Conservation (phyloP, 2,113 vertebrate genomes). For the Megaptera novaeangliae region DNA sequence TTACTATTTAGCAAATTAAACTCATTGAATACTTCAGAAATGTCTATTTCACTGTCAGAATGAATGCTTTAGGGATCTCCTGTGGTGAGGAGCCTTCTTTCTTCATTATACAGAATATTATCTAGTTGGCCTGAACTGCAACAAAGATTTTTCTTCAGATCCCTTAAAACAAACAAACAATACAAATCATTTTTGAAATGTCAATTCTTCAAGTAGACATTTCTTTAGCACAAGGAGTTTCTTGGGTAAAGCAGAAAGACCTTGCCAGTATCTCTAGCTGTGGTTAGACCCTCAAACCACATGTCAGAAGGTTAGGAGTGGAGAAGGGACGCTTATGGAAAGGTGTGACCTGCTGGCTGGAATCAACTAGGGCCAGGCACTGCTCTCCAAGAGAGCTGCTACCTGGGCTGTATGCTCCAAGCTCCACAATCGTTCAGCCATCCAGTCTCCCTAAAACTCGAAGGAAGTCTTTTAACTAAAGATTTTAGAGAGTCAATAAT, state of each 20-base stretch:
- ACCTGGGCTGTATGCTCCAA: too few relatives aligned
- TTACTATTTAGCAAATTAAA: slow-evolving; percentile 58
- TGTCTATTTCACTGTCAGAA: slow-evolving; percentile 21
- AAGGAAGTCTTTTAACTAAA: neutral
- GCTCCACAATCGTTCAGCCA: neutral
- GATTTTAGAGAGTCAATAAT: neutral
- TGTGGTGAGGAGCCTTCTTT: neutral
- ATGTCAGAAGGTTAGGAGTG: neutral
- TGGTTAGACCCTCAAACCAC: neutral
- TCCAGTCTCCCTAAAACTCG: neutral
- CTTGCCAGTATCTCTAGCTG: neutral
- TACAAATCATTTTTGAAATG: neutral
- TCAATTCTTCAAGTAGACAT: neutral
- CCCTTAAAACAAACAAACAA: neutral
- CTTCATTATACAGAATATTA: neutral
- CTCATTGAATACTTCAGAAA: slow-evolving; percentile 46
- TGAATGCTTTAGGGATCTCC: neutral
- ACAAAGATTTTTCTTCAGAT: neutral
- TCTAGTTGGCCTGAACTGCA: neutral
- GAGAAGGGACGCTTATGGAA: neutral
- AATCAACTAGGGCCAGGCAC: neutral
- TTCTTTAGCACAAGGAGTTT: neutral
- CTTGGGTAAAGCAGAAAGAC: neutral
- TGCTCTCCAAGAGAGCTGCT: neutral
- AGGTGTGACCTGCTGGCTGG: rapidly evolving